Percentiles rank a stretch among this genome's conserved stretches.
Evolutionary conservation across 2,888 invertebrate genomes (phyloP).

Genomic region (Unio delphinus): DNA sequence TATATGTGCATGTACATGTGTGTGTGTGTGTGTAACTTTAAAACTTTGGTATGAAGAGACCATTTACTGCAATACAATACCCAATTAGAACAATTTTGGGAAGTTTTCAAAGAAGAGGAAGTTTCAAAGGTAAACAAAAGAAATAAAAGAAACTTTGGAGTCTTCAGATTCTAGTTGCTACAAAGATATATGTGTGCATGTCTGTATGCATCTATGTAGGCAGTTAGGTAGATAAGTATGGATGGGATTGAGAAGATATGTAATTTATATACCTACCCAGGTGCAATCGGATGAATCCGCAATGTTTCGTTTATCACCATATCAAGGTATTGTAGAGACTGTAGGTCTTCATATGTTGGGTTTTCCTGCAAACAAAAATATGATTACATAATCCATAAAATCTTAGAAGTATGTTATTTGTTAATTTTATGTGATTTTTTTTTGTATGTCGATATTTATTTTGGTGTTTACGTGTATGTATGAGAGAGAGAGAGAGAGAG

Average conservation of each 20-base stretch:
- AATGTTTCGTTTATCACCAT: slow-evolving; percentile 43
- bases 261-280: slow-evolving; percentile 37
- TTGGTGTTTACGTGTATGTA: too few species aligned
- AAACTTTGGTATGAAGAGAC: too few species aligned
- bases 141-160: neutral
- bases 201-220: too few species aligned
- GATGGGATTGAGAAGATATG: neutral
- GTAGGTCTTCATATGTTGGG: slow-evolving; percentile 11
- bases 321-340: slow-evolving; percentile 38
- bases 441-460: too few species aligned
- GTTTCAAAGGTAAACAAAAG: neutral
- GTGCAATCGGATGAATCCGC: slow-evolving; percentile 43
- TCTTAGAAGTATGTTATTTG: neutral
- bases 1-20: too few species aligned
- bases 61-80: too few species aligned
- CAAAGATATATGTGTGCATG: too few species aligned
- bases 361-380: slow-evolving; percentile 23
- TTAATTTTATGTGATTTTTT: too few species aligned
- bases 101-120: neutral
- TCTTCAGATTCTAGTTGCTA: neutral
- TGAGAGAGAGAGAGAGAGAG: slow-evolving; percentile 6
- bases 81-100: too few species aligned
- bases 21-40: too few species aligned
- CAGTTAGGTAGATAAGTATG: too few species aligned
- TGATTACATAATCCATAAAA: neutral